A percentile compares a stretch with the other conserved stretches of the same genome.
Conservation (phyloP, 2,888 invertebrate species). For the Callyntrura sp. region DNA sequence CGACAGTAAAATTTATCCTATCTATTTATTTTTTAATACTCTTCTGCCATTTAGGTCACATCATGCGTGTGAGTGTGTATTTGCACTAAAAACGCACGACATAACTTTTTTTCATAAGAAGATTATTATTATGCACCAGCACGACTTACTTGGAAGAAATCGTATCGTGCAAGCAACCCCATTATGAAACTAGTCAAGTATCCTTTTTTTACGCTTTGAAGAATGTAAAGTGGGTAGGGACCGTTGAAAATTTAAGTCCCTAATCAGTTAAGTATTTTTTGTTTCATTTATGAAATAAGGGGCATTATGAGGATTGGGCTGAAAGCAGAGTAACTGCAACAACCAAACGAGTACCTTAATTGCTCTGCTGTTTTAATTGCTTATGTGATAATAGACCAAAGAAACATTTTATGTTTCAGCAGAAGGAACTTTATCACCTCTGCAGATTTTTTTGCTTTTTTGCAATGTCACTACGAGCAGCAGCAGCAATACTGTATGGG, state of each 20-base stretch:
- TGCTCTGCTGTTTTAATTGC: too few species aligned
- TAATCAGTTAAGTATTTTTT: too few species aligned
- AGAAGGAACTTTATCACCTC: conserved; percentile 18
- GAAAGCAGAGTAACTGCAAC: too few species aligned
- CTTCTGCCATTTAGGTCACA: conserved; percentile 53
- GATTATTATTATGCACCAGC: conserved; percentile 68
- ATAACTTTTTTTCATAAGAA: conserved; percentile 56
- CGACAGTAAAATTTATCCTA: conserved; percentile 18
- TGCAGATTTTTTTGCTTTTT: background rate
- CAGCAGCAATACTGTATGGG: background rate
- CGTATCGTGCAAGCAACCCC: conserved; percentile 15
- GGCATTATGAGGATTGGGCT: too few species aligned
- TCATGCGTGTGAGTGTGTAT: conserved; percentile 41
- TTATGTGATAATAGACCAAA: too few species aligned
- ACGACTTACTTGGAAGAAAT: conserved; percentile 62
- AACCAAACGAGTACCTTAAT: too few species aligned
- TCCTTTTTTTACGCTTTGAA: background rate
- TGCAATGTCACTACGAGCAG: background rate
- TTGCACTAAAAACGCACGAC: conserved; percentile 18
- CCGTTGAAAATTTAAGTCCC: background rate
- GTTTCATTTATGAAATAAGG: too few species aligned
- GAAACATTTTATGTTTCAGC: too few species aligned
- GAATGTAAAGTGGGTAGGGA: too few species aligned
- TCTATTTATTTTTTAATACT: conserved; percentile 46
- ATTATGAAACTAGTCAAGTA: conserved; percentile 5